phyloP scores from a whole-genome alignment of 2,888 invertebrate species.

The Erpobdella octoculata region DNA sequence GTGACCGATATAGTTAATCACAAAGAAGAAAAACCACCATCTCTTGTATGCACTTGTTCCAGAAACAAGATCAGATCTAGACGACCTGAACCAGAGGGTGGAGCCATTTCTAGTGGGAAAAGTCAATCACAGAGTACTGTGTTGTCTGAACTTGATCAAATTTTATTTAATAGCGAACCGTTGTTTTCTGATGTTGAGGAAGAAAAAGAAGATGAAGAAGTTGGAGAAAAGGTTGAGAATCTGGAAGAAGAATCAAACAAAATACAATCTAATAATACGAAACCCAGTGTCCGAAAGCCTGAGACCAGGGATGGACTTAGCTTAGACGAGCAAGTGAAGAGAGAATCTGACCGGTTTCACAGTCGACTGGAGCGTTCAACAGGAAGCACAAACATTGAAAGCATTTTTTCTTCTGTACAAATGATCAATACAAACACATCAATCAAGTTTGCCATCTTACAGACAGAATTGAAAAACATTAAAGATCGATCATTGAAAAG shows the following conservation, averaged over 20 bases:
- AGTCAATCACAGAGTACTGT: constrained; percentile 7
- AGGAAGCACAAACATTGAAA: constrained; percentile 70
- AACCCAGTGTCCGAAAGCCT: neutral
- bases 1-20: neutral
- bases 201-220: neutral
- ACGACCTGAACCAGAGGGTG: constrained; percentile 48
- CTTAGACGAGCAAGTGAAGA: constrained; percentile 33
- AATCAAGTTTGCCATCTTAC: constrained; percentile 94
- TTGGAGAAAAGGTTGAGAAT: neutral
- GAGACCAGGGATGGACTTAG: neutral
- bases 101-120: constrained; percentile 26
- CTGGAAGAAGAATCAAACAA: neutral
- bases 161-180: constrained; percentile 45
- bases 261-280: neutral
- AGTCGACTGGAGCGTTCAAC: constrained; percentile 94
- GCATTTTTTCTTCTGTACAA: constrained; percentile 36
- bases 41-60: neutral
- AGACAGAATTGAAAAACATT: constrained; percentile 92
- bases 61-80: neutral
- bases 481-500: constrained; percentile 86
- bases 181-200: constrained; percentile 44
- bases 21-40: constrained; percentile 2
- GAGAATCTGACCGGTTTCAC: constrained; percentile 87
- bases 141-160: constrained; percentile 43
- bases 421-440: constrained; percentile 77